A percentile compares a stretch with the other conserved stretches of the same genome.
These are phyloP conservation scores for Catocala nupta DNA, from an alignment of 2,888 invertebrate species.

Conservation along the genomic window DNA sequence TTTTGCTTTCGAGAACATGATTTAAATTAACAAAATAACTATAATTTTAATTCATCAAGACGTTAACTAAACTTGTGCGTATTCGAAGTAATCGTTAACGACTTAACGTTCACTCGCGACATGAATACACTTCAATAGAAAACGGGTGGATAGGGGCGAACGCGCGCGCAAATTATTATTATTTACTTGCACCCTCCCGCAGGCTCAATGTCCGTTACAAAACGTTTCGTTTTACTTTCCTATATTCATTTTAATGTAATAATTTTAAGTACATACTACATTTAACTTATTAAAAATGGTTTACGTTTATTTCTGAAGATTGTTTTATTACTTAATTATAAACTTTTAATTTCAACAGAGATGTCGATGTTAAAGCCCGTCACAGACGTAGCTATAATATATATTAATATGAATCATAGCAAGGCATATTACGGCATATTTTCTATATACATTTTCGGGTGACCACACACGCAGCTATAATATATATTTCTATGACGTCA, in stretches of 20 bases:
- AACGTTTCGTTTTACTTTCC: slow-evolving; percentile 48
- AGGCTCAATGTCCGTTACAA: slow-evolving; percentile 57
- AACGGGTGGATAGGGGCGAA: slow-evolving; percentile 26
- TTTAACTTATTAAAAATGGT: too few species aligned
- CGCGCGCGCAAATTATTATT: slow-evolving; percentile 56
- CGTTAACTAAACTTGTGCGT: neutral
- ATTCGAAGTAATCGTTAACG: slow-evolving; percentile 22
- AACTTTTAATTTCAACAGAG: too few species aligned
- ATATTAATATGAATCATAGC: too few species aligned
- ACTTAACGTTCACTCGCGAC: slow-evolving; percentile 23
- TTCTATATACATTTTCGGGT: too few species aligned
- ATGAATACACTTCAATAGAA: slow-evolving; percentile 18
- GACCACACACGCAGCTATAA: too few species aligned
- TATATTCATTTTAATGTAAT: neutral
- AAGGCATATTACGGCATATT: too few species aligned
- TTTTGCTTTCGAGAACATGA: slow-evolving; percentile 83
- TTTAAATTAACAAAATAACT: slow-evolving; percentile 29
- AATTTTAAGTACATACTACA: neutral
- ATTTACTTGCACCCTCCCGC: slow-evolving; percentile 29
- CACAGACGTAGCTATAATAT: too few species aligned
- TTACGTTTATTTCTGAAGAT: too few species aligned
- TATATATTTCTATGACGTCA: too few species aligned
- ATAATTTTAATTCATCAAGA: slow-evolving; percentile 6
- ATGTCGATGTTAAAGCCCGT: too few species aligned
- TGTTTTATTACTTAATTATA: too few species aligned